phyloP scores from a whole-genome alignment of 2,888 invertebrate genomes.

The Keiferia lycopersicella region DNA sequence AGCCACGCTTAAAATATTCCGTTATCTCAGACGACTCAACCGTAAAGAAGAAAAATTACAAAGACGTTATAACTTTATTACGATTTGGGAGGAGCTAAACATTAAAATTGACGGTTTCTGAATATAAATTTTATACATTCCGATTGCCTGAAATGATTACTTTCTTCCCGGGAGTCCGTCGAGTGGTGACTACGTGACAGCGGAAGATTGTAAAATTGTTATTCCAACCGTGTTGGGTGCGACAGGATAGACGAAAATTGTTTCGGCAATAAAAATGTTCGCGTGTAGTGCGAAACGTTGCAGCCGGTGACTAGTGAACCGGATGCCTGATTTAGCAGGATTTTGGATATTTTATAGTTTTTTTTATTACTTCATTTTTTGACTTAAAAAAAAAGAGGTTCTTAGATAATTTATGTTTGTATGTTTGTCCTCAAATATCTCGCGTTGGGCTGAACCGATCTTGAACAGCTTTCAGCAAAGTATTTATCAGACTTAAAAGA shows the following conservation, averaged over 20 bases:
- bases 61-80: conserved; percentile 41
- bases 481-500: no score
- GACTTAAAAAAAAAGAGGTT: no score
- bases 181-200: conserved; percentile 71
- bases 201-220: conserved; percentile 76
- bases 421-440: no score
- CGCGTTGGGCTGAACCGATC: no score
- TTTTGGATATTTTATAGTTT: not conserved
- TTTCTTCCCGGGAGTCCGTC: conserved; percentile 66
- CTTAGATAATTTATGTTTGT: no score
- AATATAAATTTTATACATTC: conserved; percentile 68
- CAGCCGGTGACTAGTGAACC: conserved; percentile 2
- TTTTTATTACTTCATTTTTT: no score
- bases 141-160: conserved; percentile 75
- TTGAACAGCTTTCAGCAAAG: no score
- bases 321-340: not conserved
- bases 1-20: not conserved
- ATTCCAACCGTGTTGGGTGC: conserved; percentile 73
- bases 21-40: conserved; percentile 19
- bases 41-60: conserved; percentile 9
- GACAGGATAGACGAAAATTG: conserved; percentile 73
- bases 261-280: conserved; percentile 65
- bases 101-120: conserved; percentile 67
- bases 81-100: conserved; percentile 54
- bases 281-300: conserved; percentile 45